Conservation (phyloP, 2,113 vertebrate genomes). For the Pterocles gutturalis region DNA sequence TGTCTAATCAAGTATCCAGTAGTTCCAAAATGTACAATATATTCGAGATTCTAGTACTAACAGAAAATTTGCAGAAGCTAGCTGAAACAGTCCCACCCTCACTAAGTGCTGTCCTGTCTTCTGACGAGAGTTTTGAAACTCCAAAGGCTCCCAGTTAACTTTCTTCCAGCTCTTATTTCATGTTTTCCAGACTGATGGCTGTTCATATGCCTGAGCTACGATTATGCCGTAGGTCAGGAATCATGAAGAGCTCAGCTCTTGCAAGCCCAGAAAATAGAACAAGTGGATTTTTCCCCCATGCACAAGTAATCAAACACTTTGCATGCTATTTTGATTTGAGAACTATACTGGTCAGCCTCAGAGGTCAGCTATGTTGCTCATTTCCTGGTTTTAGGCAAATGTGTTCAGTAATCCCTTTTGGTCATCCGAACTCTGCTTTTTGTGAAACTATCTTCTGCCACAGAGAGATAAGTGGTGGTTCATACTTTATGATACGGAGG, state of each 20-base stretch:
- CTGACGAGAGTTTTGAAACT: neutral
- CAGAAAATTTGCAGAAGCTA: neutral
- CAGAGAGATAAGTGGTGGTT: neutral
- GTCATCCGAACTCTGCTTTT: neutral
- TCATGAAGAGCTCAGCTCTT: neutral
- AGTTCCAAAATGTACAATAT: neutral
- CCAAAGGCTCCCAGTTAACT: neutral
- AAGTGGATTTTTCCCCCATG: neutral
- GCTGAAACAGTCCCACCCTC: fast-evolving
- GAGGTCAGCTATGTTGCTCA: neutral
- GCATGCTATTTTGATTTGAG: neutral
- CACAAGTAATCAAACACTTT: neutral
- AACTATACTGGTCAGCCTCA: neutral
- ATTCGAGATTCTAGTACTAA: neutral
- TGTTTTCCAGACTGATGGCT: neutral
- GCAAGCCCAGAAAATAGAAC: neutral
- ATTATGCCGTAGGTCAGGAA: neutral
- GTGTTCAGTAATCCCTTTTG: neutral
- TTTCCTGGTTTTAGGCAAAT: neutral
- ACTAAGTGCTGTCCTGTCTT: neutral
- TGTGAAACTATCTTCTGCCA: neutral
- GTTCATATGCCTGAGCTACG: fast-evolving
- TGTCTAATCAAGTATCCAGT: neutral
- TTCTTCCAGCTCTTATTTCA: neutral
- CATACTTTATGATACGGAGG: neutral